These are phyloP conservation scores for Brenthis ino DNA, from an alignment of 2,888 invertebrate genomes.

Conservation along the genomic window DNA sequence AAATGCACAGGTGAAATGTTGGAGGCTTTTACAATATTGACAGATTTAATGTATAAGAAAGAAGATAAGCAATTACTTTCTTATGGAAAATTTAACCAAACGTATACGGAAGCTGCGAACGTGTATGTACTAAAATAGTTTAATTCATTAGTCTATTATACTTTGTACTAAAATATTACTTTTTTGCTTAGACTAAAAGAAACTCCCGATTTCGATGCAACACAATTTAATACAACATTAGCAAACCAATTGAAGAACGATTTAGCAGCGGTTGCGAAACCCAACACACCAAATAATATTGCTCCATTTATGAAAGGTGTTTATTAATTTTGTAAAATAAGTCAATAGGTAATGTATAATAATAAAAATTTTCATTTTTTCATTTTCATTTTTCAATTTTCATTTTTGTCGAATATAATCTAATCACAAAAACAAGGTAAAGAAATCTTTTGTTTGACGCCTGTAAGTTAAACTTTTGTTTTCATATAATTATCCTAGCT, in stretches of 20 bases:
- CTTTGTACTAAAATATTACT: background rate
- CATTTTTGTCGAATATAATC: too few species aligned
- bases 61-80: constrained; percentile 51
- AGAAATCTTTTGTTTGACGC: too few species aligned
- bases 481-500: too few species aligned
- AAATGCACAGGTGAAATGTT: constrained; percentile 57
- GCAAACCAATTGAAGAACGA: constrained; percentile 51
- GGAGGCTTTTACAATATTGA: constrained; percentile 61
- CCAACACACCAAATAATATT: constrained; percentile 54
- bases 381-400: too few species aligned
- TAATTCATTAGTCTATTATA: background rate
- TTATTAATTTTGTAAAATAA: background rate
- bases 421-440: too few species aligned
- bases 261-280: constrained; percentile 47
- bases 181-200: constrained; percentile 52
- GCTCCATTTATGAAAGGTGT: constrained; percentile 57
- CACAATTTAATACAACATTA: constrained; percentile 51
- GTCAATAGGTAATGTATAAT: too few species aligned
- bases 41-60: constrained; percentile 59
- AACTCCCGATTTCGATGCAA: constrained; percentile 53
- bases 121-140: constrained; percentile 51
- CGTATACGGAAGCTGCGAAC: constrained; percentile 57
- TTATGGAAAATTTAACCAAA: constrained; percentile 60
- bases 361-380: too few species aligned
- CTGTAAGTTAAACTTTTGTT: too few species aligned